These are phyloP conservation scores for Drosophila bunnanda DNA, from an alignment of 2,888 invertebrate genomes.

Conservation along the genomic window DNA sequence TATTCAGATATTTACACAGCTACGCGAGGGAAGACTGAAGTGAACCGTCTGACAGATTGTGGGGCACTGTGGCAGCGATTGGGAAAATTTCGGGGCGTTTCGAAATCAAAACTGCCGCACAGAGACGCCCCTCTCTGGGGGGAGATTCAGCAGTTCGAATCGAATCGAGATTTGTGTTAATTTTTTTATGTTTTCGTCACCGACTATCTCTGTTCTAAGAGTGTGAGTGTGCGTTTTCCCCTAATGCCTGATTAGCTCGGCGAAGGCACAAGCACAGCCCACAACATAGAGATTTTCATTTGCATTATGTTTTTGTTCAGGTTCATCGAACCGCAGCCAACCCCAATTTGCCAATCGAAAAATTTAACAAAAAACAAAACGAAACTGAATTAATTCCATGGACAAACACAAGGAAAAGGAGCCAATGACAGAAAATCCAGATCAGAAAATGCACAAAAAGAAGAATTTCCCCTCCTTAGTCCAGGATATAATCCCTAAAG, in stretches of 20 bases:
- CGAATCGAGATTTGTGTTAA: conserved; percentile 29
- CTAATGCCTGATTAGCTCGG: conserved; percentile 42
- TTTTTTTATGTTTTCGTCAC: conserved; percentile 23
- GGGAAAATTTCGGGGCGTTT: conserved; percentile 71
- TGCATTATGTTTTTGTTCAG: conserved; percentile 55
- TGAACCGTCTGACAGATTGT: conserved; percentile 46
- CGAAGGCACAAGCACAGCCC: conserved; percentile 22
- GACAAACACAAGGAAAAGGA: neutral
- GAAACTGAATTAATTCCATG: conserved; percentile 19
- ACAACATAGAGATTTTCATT: conserved; percentile 25
- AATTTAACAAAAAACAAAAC: conserved; percentile 16
- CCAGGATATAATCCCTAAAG: conserved; percentile 51
- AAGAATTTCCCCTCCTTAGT: conserved; percentile 3
- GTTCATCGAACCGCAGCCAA: conserved; percentile 73
- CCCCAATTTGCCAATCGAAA: conserved; percentile 64
- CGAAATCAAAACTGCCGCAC: conserved; percentile 52
- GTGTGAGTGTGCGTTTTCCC: conserved; percentile 2
- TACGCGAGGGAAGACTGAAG: conserved; percentile 12
- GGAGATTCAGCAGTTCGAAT: conserved; percentile 21
- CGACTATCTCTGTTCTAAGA: conserved; percentile 14
- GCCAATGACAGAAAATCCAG: conserved; percentile 6
- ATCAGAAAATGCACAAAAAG: conserved; percentile 46
- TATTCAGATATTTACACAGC: conserved; percentile 36
- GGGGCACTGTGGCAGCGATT: conserved; percentile 54
- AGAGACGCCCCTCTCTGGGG: conserved; percentile 62